Evolutionary conservation across 2,797 vertebrate species (phyloP), one percentile per base, ranked within the genome.

Genomic region (Xiphophorus birchmanni): DNA sequence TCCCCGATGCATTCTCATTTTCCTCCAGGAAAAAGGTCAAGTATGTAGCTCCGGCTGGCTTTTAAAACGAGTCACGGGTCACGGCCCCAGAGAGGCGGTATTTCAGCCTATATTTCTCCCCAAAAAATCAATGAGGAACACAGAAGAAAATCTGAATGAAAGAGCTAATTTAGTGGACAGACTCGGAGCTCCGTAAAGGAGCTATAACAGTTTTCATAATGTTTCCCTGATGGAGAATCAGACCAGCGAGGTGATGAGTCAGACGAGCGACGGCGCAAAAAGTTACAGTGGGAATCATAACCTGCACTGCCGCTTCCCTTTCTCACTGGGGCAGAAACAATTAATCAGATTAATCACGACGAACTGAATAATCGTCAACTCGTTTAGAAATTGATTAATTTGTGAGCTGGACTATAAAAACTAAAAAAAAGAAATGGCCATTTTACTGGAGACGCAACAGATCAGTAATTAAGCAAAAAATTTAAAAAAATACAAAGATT

Each of bases 41-140:
- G 72, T 65, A 23, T 4, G 44, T 32, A 32, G 79, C 86, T 85
- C 40, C 42, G 58, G 71, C 63, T 56, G 80, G 74, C 58, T 74
- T 81, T 80, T 80, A 76, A 86, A 86, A 81, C 81, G 74, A 77
- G 76, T 78, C 75, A 42, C 7, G 45, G 78, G 77, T 88, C 86
- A 81, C 0, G 12, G 71, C 73, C 81, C 8, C 37, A 29, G 63
- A 48, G 78, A 81, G 76, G 65, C 54, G 77, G 74, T 42, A 26
- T 77, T 35, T 77, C 74, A 45, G 40, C 45, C 15, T 75, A 37
- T 80, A 54, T 50, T 79, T 58, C 60, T 75, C 17, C 5, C 32
- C 1, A 32, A 32, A 37, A 23, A 85, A 80, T 76, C 69, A 32
- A 74, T 40, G 60, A 42, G 76, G 63, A 73, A 76, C 74, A 76